Evolutionary conservation across 2,113 vertebrate genomes (phyloP).

Genomic region (Mirza zaza): DNA sequence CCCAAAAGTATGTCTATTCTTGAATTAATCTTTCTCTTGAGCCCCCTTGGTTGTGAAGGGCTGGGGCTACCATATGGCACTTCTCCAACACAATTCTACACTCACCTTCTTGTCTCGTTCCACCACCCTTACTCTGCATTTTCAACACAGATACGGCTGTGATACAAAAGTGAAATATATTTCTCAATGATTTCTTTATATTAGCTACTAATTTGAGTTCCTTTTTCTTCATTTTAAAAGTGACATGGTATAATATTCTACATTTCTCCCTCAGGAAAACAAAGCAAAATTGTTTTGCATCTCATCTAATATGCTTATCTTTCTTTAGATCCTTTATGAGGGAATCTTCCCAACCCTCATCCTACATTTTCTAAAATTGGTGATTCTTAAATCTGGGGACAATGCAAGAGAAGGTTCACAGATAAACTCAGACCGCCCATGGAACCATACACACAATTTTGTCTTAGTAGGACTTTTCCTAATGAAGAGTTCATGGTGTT

Average conservation of each 20-base stretch:
- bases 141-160: neutral
- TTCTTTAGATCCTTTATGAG: conserved; percentile 16
- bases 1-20: neutral
- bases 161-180: conserved; percentile 19
- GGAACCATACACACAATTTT: neutral
- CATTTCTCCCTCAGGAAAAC: neutral
- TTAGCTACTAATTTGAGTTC: conserved; percentile 8
- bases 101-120: neutral
- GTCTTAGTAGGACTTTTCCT: neutral
- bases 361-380: conserved; percentile 23
- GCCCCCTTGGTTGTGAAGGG: neutral
- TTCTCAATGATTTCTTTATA: conserved; percentile 25
- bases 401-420: neutral
- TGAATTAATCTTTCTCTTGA: neutral
- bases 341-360: neutral
- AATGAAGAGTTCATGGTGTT: neutral
- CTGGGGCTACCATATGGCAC: neutral
- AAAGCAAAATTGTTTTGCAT: conserved; percentile 1
- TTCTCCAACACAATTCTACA: neutral
- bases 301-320: neutral
- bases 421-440: neutral
- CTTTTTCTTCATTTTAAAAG: conserved; percentile 27
- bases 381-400: neutral
- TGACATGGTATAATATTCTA: neutral
- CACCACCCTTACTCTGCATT: neutral